Evolutionary conservation across 2,888 invertebrate species (phyloP), one percentile per base, ranked within the genome.

Genomic region (Melanostoma scalare): DNA sequence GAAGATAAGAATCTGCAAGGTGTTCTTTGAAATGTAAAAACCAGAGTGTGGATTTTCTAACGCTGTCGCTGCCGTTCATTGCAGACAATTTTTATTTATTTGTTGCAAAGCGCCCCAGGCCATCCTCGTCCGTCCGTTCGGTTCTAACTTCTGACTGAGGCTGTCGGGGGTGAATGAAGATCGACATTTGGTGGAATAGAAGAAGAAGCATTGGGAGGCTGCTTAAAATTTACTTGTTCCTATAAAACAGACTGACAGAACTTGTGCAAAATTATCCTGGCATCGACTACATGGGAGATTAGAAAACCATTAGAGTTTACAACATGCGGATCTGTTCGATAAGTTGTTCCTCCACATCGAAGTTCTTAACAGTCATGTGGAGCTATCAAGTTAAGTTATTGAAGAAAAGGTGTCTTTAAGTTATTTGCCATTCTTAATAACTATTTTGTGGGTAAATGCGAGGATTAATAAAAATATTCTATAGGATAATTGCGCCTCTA

Each of bases 1-100:
- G 44, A 20, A 67, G 81, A 76, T 81, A 58, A 60, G 48, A 44
- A 81, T 81, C 72, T 72, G 65, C 50, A 50, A 63, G 63, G 30
- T 61, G 61, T n/a, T 20, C 20, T 20, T 20, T 20, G 1, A 20
- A 20, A 1, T 20, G 20, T 1, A 1, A 20, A 20, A 20, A 0
- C 20, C 20, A 20, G 20, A 20, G 20, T 20, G 20, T 20, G 1
- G 20, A 20, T 20, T 20, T 20, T 20, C 20, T 20, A 20, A 20
- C 20, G 20, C 20, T 20, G 20, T 1, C 20, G 20, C 20, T 20
- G 20, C 20, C 20, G 20, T 20, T 20, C 20, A 20, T 20, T 20
- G 20, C 20, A 1, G 20, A 20, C 20, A 20, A 20, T 20, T 20
- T 20, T 20, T n/a, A n/a, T n/a, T n/a, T n/a, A n/a, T 20, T 20